Evolutionary conservation across 2,888 invertebrate genomes (phyloP).

Genomic region (Patella caerulea): DNA sequence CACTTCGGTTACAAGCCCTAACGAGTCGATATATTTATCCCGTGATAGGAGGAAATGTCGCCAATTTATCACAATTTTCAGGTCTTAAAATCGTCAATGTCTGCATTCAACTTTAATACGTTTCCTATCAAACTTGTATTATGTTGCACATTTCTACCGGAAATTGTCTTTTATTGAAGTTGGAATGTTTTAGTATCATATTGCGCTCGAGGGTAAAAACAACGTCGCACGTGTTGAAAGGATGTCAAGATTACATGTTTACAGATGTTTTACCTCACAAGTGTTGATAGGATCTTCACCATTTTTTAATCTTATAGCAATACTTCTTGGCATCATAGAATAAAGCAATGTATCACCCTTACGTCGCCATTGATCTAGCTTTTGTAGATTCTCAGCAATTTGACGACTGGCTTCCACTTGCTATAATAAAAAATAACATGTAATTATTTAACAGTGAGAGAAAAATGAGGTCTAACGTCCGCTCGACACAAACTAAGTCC

Average conservation of each 20-base stretch:
- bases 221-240: not conserved
- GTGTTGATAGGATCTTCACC: conserved; percentile 85
- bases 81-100: too few species aligned
- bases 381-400: conserved; percentile 82
- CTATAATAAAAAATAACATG: conserved; percentile 44
- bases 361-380: conserved; percentile 87
- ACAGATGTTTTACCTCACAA: conserved; percentile 78
- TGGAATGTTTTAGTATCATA: too few species aligned
- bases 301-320: conserved; percentile 84
- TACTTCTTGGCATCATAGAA: conserved; percentile 91
- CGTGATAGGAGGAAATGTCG: too few species aligned
- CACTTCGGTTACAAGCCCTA: too few species aligned
- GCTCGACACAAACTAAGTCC: too few species aligned
- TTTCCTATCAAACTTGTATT: too few species aligned
- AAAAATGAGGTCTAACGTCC: too few species aligned
- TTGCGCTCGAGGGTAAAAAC: not conserved
- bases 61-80: too few species aligned
- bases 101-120: too few species aligned
- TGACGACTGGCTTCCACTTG: conserved; percentile 89
- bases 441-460: not conserved
- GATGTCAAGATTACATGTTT: not conserved
- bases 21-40: too few species aligned
- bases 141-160: too few species aligned
- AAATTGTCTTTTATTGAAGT: too few species aligned
- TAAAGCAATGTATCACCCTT: conserved; percentile 89